Base-by-base conservation (phyloP, 2,113 vertebrate genomes). In the Nycticryphes semicollaris region DNA sequence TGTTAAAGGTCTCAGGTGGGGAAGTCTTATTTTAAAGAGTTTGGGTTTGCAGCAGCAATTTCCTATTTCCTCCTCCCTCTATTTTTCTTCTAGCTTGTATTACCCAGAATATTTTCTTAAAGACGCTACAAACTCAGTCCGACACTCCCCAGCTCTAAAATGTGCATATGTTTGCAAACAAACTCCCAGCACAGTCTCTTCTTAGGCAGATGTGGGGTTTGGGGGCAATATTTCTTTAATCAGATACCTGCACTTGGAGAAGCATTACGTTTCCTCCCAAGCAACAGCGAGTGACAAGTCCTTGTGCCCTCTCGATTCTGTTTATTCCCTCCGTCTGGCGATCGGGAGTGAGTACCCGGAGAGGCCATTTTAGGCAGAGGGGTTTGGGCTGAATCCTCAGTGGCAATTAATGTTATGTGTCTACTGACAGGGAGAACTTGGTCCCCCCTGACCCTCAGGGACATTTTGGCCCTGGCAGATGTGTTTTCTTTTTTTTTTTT, bases 321-420 rank as follows among this genome's bases (percentile, higher is more conserved):
- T 17, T 51, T 3, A 1, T 75, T 94, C 80, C 56, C 84, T 69
- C 60, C 24, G 47, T 56, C 83, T 1, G 4, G 60, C 5, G 7
- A 10, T 33, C 0, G 6, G 7, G 27, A 90, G 72, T 0, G 37
- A 68, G 45, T 17, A 24, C 37, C 1, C 1, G 1, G 41, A 96
- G 96, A 96, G 93, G 96, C 95, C 94, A 95, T 96, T 51, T 96
- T 96, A 93, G 73, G 91, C 76, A 78, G 39, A 64, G 93, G 91
- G 68, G 47, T 87, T 85, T 74, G 78, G 92, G 85, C 48, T 90
- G 78, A 79, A 91, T 88, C 68, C 72, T 94, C 62, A 0, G 45
- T 69, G 8, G 39, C 50, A 50, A 25, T 84, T 33, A 23, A 21
- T 3, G 9, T 10, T 27, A 12, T 19, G 39, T 35, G 37, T 10